These are phyloP conservation scores for Drosophila maculinotata DNA, from an alignment of 2,888 invertebrate genomes.

Conservation along the genomic window DNA sequence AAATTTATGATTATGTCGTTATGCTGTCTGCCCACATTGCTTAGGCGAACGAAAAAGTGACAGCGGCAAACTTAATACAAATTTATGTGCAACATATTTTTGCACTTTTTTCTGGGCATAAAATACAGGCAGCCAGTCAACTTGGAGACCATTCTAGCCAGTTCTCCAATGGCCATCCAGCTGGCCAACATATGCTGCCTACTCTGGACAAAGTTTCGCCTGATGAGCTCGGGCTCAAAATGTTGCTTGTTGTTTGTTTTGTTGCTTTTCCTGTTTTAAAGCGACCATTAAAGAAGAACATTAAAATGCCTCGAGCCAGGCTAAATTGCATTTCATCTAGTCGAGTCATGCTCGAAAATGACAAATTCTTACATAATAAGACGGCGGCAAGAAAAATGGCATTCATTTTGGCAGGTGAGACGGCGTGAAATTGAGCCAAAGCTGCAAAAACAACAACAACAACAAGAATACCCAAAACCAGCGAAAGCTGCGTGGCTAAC, in stretches of 20 bases:
- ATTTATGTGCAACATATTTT: conserved; percentile 83
- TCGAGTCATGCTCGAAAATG: conserved; percentile 70
- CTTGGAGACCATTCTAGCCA: conserved; percentile 31
- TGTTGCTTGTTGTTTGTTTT: conserved; percentile 14
- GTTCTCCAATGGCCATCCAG: conserved; percentile 33
- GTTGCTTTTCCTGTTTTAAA: conserved; percentile 23
- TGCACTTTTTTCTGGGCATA: conserved; percentile 58
- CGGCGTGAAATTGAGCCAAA: conserved; percentile 70
- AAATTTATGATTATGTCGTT: conserved; percentile 83
- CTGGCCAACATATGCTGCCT: conserved; percentile 70
- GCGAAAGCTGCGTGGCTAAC: conserved; percentile 67
- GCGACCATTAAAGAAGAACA: conserved; percentile 61
- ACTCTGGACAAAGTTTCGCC: conserved; percentile 41
- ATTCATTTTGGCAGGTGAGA: conserved; percentile 75
- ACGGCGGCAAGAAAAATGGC: conserved; percentile 67
- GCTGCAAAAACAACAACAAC: conserved; percentile 6
- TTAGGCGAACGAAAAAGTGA: conserved; percentile 70
- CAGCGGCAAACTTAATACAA: conserved; percentile 81
- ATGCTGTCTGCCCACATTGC: conserved; percentile 77
- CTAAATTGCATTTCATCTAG: conserved; percentile 75
- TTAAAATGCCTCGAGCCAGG: conserved; percentile 64
- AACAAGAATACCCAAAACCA: conserved; percentile 3
- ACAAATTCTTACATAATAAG: conserved; percentile 79
- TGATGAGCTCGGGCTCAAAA: conserved; percentile 41
- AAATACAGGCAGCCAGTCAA: conserved; percentile 27